Base-by-base conservation (phyloP, 2,113 vertebrate species). In the Zapornia atra region DNA sequence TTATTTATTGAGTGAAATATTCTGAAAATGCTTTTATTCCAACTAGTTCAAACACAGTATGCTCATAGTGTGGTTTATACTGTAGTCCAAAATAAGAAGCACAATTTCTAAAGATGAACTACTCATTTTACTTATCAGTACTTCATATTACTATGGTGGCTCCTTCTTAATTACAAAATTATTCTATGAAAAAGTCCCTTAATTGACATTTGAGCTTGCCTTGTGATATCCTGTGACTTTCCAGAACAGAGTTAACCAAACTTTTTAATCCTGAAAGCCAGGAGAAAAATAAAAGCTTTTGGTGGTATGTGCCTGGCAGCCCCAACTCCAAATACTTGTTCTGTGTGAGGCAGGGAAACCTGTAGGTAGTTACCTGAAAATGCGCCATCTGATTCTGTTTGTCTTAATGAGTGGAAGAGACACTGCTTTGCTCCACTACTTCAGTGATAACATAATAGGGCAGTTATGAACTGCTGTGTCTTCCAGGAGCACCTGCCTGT, bases 321-420 rank as follows among this genome's bases (percentile, higher is more conserved):
- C 14, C 72, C 16, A 40, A 1, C 13, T 50, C 3, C 5, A 34
- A 24, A 48, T 20, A 22, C 48, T 48, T 48, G 19, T 22, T 21
- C 10, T 48, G 48, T 46, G 44, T 46, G 76, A 82, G 57, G 53
- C 31, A 54, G 40, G 36, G 9, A 61, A 31, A 16, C 16, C 29
- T 73, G 18, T 15, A 15, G 40, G 20, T 7, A 5, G 2, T 82
- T 77, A 22, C 34, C 28, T 73, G 51, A 57, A 60, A 11, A 60
- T 0, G 1, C 12, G 36, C 53, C 11, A 1, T 59, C 63, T 38
- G 25, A 14, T 63, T 42, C 26, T 38, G 0, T 26, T 63, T 59
- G 20, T 36, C 34, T 68, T 33, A 29, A 16, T 46, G 38, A 68
- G 25, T 28, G 56, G 61, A 46, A 31, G 15, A 34, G 66, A 8